A percentile compares a stretch with the other conserved stretches of the same genome.
These are phyloP conservation scores for Mastomys natalensis DNA, from an alignment of 2,113 vertebrate genomes.

Conservation along the genomic window DNA sequence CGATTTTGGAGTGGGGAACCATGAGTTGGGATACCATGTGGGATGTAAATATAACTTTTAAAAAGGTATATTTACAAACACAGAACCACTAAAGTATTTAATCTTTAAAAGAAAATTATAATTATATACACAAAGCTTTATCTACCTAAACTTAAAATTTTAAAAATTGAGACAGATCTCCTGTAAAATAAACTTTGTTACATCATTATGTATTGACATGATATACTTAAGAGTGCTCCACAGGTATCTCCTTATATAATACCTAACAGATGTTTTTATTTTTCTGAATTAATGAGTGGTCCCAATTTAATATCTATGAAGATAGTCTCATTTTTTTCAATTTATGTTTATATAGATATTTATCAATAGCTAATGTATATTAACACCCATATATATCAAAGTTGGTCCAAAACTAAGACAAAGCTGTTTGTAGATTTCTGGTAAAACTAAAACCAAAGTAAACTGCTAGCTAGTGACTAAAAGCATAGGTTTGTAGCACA, in stretches of 20 bases:
- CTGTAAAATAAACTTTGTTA: neutral
- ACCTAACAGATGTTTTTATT: neutral
- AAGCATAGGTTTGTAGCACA: neutral
- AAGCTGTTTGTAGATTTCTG: neutral
- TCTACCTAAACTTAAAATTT: constrained; percentile 20
- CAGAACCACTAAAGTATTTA: neutral
- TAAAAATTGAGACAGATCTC: neutral
- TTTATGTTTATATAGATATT: neutral
- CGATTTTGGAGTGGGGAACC: too few relatives aligned
- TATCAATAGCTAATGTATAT: neutral
- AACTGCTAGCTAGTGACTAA: neutral
- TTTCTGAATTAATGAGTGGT: neutral
- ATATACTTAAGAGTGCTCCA: neutral
- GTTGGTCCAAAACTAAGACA: neutral
- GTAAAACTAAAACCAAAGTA: neutral
- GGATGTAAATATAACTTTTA: neutral
- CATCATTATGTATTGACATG: neutral
- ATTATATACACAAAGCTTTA: neutral
- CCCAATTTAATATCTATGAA: neutral
- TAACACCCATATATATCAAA: neutral
- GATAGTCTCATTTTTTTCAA: neutral
- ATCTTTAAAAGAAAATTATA: neutral
- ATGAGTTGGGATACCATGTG: too few relatives aligned
- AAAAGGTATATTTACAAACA: neutral
- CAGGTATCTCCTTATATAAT: neutral